Evolutionary conservation across 2,797 vertebrate genomes (phyloP), one percentile per base, ranked within the genome.

Genomic region (Cottoperca gobio): DNA sequence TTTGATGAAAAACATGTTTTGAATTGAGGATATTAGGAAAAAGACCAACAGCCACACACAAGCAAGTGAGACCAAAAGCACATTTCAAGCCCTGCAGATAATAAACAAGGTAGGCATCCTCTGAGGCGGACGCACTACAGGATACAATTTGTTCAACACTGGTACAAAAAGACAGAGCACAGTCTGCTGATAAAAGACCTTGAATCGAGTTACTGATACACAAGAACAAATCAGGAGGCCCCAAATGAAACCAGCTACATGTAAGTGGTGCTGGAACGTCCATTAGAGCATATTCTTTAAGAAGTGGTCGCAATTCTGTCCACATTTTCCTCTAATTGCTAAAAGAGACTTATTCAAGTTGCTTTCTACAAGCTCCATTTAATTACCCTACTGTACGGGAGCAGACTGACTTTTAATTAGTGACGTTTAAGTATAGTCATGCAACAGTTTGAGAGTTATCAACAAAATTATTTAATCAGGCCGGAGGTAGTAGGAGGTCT

Each of bases 391-490:
- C 17, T 43, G 40, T 49, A 60, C 6, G 14, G 26, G 21, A 76
- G 43, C n/a, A 74, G 14, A 35, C 10, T 62, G 33, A 21, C 0
- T 6, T 55, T 68, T 48, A 48, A 69, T 46, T 33, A 58, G 40
- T 46, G 17, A 72, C 63, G 23, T 11, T 11, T 12, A 48, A 60
- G 61, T 48, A 31, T 68, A 69, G 54, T 54, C 11, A 37, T 63
- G 3, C 24, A 42, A 23, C 58, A 57, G 45, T 65, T 72, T 46
- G 52, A 43, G 19, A 68, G 43, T 46, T 60, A 73, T 68, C 65
- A 62, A 70, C 3, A 16, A 23, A 69, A 79, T 62, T 3, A 63
- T 66, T 61, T 78, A 76, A 85, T 84, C 69, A 77, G 67, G 43
- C 12, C 4, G 16, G 14, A 33, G 33, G 13, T 11, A 21, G 66